phyloP scores from a whole-genome alignment of 2,888 invertebrate species.

The Papilio demoleus region DNA sequence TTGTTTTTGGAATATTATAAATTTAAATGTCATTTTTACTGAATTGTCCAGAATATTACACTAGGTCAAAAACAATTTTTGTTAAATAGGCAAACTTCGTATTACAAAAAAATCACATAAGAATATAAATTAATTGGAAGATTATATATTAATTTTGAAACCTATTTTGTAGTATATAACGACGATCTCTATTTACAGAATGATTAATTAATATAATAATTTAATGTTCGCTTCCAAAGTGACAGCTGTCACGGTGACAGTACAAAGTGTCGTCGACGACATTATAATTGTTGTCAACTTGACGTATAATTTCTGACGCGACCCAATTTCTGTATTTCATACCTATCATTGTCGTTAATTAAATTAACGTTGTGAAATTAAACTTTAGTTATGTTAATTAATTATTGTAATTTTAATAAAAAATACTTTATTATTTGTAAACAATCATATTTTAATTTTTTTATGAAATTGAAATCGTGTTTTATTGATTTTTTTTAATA shows the following conservation, averaged over 20 bases:
- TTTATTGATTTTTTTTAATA: too few species aligned
- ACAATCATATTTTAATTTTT: neutral
- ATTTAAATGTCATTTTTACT: too few species aligned
- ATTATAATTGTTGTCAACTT: conserved; percentile 29
- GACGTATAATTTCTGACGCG: conserved; percentile 31
- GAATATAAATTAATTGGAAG: too few species aligned
- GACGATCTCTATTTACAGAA: conserved; percentile 3
- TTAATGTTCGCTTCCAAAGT: conserved; percentile 9
- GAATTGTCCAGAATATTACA: too few species aligned
- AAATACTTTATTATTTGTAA: neutral
- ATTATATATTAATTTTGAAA: too few species aligned
- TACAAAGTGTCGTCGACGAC: conserved; percentile 34
- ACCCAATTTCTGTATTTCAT: conserved; percentile 33
- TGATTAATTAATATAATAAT: conserved; percentile 12
- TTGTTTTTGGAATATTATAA: neutral
- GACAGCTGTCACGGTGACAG: conserved; percentile 30
- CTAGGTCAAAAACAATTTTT: too few species aligned
- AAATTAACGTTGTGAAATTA: conserved; percentile 9
- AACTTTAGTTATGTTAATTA: too few species aligned
- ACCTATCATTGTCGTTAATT: neutral
- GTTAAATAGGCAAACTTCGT: too few species aligned
- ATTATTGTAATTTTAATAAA: neutral
- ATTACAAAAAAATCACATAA: too few species aligned
- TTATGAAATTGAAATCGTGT: too few species aligned
- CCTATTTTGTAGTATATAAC: neutral